Evolutionary conservation across 1,140 invertebrate species (phyloP).

Genomic region (Drosophila rhopaloa): DNA sequence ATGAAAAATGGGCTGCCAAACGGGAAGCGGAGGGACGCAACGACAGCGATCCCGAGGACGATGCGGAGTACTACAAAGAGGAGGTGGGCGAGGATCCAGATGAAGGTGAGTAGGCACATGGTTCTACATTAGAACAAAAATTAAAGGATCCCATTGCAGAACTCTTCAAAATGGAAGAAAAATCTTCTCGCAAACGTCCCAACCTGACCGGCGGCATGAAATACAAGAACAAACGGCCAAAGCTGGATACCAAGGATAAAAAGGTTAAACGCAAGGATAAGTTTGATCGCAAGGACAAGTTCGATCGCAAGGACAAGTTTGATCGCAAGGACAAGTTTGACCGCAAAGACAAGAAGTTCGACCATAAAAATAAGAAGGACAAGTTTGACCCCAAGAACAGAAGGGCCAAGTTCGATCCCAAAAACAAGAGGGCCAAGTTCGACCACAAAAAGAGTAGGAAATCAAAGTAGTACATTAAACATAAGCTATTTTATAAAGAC

Average conservation of each 20-base stretch:
- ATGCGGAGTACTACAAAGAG: conserved; percentile 92
- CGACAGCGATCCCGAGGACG: conserved; percentile 86
- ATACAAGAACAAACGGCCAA: conserved; percentile 72
- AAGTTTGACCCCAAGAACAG: conserved; percentile 59
- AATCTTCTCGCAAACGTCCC: conserved; percentile 59
- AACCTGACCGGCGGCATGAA: conserved; percentile 68
- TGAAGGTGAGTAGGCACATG: conserved; percentile 84
- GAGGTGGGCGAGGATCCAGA: conserved; percentile 95
- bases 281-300: background rate
- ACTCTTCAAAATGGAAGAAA: conserved; percentile 69
- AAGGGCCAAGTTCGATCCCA: conserved; percentile 19
- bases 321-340: conserved; percentile 8
- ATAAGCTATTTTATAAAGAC: conserved; percentile 50
- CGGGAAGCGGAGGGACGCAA: conserved; percentile 82
- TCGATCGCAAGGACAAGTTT: conserved; percentile 5
- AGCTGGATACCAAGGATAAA: conserved; percentile 38
- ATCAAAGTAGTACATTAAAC: conserved; percentile 41
- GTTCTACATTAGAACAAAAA: background rate
- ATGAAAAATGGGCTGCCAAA: conserved; percentile 84
- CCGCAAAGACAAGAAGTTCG: conserved; percentile 6
- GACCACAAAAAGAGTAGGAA: conserved; percentile 47
- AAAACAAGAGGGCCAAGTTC: conserved; percentile 8
- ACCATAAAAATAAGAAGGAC: conserved; percentile 53
- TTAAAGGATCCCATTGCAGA: conserved; percentile 35
- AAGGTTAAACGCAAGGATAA: conserved; percentile 11